These are phyloP conservation scores for Eclectus roratus DNA, from an alignment of 2,113 vertebrate species.

Conservation along the genomic window DNA sequence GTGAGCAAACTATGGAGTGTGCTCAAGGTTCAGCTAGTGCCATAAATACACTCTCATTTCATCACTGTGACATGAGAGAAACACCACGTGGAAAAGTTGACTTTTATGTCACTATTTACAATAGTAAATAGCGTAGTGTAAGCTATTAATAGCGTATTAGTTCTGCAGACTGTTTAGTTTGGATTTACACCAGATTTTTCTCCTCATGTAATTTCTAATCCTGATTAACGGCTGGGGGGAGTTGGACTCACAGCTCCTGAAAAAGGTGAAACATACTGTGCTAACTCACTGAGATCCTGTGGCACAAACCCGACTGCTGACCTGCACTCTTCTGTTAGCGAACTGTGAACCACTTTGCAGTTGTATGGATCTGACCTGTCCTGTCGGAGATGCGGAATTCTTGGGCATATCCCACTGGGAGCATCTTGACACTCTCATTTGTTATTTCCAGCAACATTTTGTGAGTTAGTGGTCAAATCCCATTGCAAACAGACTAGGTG, in stretches of 20 bases:
- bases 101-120: constrained; percentile 33
- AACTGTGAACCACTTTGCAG: neutral
- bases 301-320: constrained; percentile 10
- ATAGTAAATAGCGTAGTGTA: constrained; percentile 30
- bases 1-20: neutral
- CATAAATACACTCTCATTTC: constrained; percentile 35
- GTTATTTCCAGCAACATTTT: neutral
- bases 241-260: constrained; percentile 31
- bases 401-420: constrained; percentile 56
- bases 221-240: constrained; percentile 20
- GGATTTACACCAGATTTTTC: constrained; percentile 39
- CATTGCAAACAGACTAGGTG: neutral
- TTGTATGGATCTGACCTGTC: neutral
- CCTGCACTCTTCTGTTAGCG: neutral
- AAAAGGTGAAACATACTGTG: neutral
- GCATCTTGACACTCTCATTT: neutral
- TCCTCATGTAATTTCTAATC: constrained; percentile 51
- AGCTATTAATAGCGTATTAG: constrained; percentile 50
- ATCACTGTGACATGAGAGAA: constrained; percentile 18
- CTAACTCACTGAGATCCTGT: neutral
- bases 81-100: constrained; percentile 27
- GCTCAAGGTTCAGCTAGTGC: neutral
- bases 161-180: constrained; percentile 46
- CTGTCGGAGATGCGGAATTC: neutral
- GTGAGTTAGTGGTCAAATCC: neutral